phyloP scores from a whole-genome alignment of 1,140 invertebrate genomes.

The Chironomus tepperi region DNA sequence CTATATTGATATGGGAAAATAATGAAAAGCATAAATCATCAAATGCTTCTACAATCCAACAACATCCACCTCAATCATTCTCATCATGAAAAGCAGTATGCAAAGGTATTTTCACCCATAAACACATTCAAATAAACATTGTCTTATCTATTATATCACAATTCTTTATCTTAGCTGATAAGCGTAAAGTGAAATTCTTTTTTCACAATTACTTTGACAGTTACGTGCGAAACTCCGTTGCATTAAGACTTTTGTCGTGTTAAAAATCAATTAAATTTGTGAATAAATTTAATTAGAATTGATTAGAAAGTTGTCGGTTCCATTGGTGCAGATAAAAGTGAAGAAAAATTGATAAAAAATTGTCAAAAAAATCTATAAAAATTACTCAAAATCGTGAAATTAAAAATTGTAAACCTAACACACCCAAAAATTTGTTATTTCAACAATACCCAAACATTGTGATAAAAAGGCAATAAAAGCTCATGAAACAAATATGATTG shows the following conservation, averaged over 20 bases:
- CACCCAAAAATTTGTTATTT: not conserved
- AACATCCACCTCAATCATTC: too few species aligned
- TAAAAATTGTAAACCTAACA: not conserved
- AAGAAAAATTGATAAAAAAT: not conserved
- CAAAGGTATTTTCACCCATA: not conserved
- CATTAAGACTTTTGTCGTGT: not conserved
- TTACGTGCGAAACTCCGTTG: not conserved
- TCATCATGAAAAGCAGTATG: conserved; percentile 1
- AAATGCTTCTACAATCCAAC: not conserved
- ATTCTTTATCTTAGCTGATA: not conserved
- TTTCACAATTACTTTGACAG: not conserved
- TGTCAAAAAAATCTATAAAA: not conserved
- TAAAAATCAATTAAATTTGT: not conserved
- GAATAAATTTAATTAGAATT: not conserved
- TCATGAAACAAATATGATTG: too few species aligned
- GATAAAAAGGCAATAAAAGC: too few species aligned
- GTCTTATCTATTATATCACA: conserved; percentile 9
- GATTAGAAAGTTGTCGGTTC: not conserved
- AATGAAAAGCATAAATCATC: not conserved
- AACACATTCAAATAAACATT: not conserved
- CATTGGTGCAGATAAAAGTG: not conserved
- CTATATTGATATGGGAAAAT: too few species aligned
- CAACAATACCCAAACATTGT: too few species aligned
- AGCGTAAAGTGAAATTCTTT: not conserved
- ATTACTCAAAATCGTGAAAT: not conserved